Base-by-base conservation (phyloP, 2,797 vertebrate species). In the Melanotaenia trifasciata region DNA sequence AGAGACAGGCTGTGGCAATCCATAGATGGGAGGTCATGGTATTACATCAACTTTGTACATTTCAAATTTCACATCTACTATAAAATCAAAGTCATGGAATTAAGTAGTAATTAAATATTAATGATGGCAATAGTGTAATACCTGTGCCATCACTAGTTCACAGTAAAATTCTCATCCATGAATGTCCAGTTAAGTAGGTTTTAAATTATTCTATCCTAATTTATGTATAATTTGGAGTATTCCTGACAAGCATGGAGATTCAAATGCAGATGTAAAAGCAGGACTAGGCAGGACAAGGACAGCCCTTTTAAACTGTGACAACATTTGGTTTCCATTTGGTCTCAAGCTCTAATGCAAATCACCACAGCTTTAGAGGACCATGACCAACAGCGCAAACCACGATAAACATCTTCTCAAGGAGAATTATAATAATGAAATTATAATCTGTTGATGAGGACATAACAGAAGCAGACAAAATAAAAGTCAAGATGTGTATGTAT, bases 31-130 rank as follows among this genome's bases (percentile, higher is more conserved):
- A 70, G 65, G 69, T 76, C 51, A 13, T 1, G 20, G 30, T 33
- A 73, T 82, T 10, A 65, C 24, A 16, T 47, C 67, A 30, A 61
- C 35, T 35, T 83, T 43, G 53, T 20, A 9, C 7, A 57, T 53
- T 50, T 78, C 26, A 24, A 3, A 58, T 53, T 53, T 53, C 5
- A 45, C 43, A 45, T 45, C 16, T 45, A 45, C 18, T 45, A 20
- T 12, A 45, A 6, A 43, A 45, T 45, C 38, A 14, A 45, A 45
- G 16, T 45, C 18, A 45, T 53, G 7, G 9, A 53, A 53, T 28
- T 28, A 28, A 28, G 28, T 28, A 28, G 28, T 28, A 28, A 28
- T 28, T 28, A 28, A 28, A 28, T 28, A 28, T 28, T 28, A 28
- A 28, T 28, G 28, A 28, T 28, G 28, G 28, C 28, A 28, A 28